These are phyloP conservation scores for Diaperis boleti DNA, from an alignment of 2,888 invertebrate genomes.

Conservation along the genomic window DNA sequence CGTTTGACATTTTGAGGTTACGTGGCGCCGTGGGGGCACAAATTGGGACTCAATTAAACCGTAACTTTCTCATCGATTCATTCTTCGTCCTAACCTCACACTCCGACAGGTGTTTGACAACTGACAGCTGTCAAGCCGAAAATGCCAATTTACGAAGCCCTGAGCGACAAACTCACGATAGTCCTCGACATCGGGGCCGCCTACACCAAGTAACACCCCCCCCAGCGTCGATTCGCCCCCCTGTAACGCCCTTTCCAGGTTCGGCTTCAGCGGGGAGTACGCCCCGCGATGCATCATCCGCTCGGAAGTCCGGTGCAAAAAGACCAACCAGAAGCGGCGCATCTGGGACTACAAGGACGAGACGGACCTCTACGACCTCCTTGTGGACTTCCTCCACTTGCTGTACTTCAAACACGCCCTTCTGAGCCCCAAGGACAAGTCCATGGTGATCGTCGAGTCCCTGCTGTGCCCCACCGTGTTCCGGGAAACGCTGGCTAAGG, in stretches of 20 bases:
- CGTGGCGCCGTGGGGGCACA: too few relatives aligned
- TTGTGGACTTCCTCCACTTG: conserved; percentile 88
- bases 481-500: conserved; percentile 89
- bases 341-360: conserved; percentile 75
- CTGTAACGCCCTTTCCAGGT: conserved; percentile 69
- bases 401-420: conserved; percentile 93
- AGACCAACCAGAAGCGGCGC: conserved; percentile 71
- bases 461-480: conserved; percentile 85
- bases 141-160: conserved; percentile 86
- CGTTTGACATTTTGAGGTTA: conserved; percentile 33
- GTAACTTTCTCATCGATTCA: too few relatives aligned
- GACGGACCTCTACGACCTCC: conserved; percentile 83
- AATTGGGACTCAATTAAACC: too few relatives aligned
- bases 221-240: too few relatives aligned
- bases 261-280: conserved; percentile 92
- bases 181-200: conserved; percentile 91
- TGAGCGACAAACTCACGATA: conserved; percentile 89
- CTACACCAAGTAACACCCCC: conserved; percentile 94
- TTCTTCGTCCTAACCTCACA: too few relatives aligned
- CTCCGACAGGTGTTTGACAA: too few relatives aligned
- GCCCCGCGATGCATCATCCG: conserved; percentile 90
- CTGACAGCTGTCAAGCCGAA: conserved; percentile 42
- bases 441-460: conserved; percentile 93
- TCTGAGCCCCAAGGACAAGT: conserved; percentile 93
- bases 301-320: conserved; percentile 79